phyloP scores from a whole-genome alignment of 1,140 invertebrate species.

The Calliopsis andreniformis region DNA sequence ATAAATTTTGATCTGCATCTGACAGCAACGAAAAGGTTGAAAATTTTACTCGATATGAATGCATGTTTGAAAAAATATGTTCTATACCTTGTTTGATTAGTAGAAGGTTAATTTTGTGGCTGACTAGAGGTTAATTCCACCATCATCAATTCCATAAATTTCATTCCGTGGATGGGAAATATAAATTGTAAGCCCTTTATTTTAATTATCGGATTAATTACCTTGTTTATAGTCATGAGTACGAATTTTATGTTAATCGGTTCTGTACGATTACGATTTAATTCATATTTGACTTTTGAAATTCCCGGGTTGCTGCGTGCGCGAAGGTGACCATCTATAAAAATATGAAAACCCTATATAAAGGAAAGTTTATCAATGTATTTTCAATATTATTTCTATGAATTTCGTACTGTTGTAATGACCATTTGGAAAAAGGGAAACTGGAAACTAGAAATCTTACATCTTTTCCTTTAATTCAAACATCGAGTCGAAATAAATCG shows the following conservation, averaged over 20 bases:
- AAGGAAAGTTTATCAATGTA: neutral
- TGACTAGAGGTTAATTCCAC: constrained; percentile 1
- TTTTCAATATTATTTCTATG: neutral
- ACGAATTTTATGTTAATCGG: neutral
- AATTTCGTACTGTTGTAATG: neutral
- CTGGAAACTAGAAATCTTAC: no score
- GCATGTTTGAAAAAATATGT: neutral
- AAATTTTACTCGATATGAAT: neutral
- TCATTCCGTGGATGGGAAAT: no score
- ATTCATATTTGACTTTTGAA: constrained; percentile 7
- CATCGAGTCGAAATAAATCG: neutral
- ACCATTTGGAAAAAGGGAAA: no score
- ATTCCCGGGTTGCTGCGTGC: neutral
- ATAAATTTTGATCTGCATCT: neutral
- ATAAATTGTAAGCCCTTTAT: neutral
- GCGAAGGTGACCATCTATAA: neutral
- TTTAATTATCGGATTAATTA: no score
- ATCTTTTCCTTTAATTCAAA: no score
- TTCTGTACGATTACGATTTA: neutral
- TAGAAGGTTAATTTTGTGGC: neutral
- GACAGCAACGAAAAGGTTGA: neutral
- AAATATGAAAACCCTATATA: neutral
- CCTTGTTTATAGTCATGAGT: neutral
- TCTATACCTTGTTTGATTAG: neutral
- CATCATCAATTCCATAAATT: neutral